Percentiles rank a stretch among this genome's conserved stretches.
These are phyloP conservation scores for Ochropleura plecta DNA, from an alignment of 2,888 invertebrate species.

Conservation along the genomic window DNA sequence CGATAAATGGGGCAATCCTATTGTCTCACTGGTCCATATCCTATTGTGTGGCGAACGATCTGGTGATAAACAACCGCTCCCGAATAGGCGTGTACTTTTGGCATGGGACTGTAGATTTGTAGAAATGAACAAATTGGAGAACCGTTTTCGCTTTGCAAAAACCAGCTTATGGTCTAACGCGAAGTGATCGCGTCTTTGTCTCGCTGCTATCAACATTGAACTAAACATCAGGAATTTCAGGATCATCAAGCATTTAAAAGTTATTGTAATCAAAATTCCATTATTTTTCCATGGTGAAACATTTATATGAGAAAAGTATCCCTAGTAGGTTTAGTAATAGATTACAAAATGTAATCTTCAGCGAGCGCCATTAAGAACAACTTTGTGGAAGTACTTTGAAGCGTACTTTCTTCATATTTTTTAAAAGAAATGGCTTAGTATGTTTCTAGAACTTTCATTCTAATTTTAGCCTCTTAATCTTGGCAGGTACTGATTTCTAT, in stretches of 20 bases:
- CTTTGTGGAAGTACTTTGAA: constrained; percentile 24
- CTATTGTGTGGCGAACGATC: constrained; percentile 56
- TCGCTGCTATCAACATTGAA: not conserved
- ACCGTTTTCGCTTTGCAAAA: constrained; percentile 11
- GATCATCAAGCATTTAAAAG: constrained; percentile 4
- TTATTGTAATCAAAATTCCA: constrained; percentile 8
- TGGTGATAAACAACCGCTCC: constrained; percentile 51
- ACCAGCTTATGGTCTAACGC: constrained; percentile 3
- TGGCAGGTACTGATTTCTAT: not conserved
- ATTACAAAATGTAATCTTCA: constrained; percentile 37
- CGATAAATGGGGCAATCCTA: constrained; percentile 79
- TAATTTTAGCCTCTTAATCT: constrained; percentile 12
- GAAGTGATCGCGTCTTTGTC: constrained; percentile 6
- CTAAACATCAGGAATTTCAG: not conserved
- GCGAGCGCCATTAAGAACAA: constrained; percentile 15
- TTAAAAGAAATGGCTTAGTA: constrained; percentile 14
- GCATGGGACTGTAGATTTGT: constrained; percentile 13
- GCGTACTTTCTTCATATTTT: constrained; percentile 27
- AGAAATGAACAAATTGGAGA: constrained; percentile 39
- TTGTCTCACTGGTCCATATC: constrained; percentile 71
- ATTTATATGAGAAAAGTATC: constrained; percentile 16
- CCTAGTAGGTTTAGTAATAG: not conserved
- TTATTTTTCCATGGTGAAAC: constrained; percentile 5
- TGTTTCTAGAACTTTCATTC: not conserved
- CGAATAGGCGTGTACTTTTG: constrained; percentile 33